These are phyloP conservation scores for Metallyticus violacea DNA, from an alignment of 2,888 invertebrate species.

Conservation along the genomic window DNA sequence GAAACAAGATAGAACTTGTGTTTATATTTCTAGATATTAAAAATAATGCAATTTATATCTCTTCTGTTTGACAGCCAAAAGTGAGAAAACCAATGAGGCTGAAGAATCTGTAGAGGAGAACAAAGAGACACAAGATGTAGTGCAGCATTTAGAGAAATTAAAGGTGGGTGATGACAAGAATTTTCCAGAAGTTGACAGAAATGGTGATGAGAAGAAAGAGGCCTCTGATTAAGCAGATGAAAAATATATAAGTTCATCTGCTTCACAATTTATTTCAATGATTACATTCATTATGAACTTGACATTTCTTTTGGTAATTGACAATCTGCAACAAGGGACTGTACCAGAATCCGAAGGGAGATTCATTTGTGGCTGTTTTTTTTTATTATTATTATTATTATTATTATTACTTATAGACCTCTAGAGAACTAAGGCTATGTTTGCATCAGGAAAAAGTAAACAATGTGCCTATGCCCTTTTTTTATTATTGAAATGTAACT, in stretches of 20 bases:
- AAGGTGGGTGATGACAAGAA: background rate
- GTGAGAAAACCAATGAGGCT: background rate
- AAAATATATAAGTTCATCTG: background rate
- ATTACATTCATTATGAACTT: background rate
- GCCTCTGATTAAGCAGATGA: background rate
- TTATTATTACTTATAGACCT: background rate
- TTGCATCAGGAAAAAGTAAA: background rate
- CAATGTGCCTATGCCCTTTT: background rate
- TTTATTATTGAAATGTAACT: background rate
- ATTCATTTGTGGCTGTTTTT: background rate
- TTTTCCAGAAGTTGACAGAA: background rate
- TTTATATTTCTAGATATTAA: too few relatives aligned
- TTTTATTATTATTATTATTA: background rate
- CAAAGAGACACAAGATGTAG: background rate
- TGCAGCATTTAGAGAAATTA: background rate
- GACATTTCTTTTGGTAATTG: background rate
- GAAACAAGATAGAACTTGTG: too few relatives aligned
- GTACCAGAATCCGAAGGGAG: background rate
- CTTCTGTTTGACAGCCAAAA: background rate
- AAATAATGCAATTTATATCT: background rate
- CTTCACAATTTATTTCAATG: background rate
- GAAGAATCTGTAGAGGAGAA: background rate
- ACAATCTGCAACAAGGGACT: background rate
- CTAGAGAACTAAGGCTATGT: background rate
- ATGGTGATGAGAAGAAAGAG: background rate